Base-by-base conservation (phyloP, 92 coral and sea anemone species). In the Epizoanthus scotinus region DNA sequence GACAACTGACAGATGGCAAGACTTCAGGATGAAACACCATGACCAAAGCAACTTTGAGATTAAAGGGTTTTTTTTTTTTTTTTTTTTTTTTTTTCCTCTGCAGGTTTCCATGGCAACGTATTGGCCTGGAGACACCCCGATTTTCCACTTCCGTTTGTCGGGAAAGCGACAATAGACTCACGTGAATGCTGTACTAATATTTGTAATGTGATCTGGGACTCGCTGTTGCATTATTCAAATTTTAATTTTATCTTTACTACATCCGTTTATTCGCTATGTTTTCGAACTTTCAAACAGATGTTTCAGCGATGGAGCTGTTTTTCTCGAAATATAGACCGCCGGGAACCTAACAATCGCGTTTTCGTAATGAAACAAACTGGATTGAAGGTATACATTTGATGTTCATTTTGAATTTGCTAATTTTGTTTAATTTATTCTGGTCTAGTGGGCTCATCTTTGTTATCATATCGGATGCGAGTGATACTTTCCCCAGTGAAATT, bases 191-290 rank as follows among this genome's bases (percentile, higher is more conserved):
- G 28, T 17, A 31, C 66, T 56, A 56, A 55, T 73, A 34, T 73
- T 73, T 73, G 65, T 14, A 28, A 63, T 50, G 79, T 73, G 66
- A 73, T 73, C 53, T 14, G 27, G n/a, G 79, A 31, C 66, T 31
- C 52, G 15, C 2, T 47, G 38, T 56, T n/a, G 31, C 66, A 49
- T 40, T 27, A 56, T 73, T 73, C 53, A 73, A 55, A 73, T 15
- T 73, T 56, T 29, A 31, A 20, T 73, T 73, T 66, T 10, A 34
- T 34, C 38, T 27, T 72, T 26, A 42, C 52, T 5, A 29, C 78
- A 26, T 54, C 64, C 73, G 53, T 68, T 68, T 7, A 38, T 25
- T 42, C 56, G 78, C 78, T 50, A 73, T 73, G 54, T 73, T 73
- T 25, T 8, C 29, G 54, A 25, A 7, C 42, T 53, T 26, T 49